Base-by-base conservation (phyloP, 2,888 invertebrate genomes). In the Phanerotoma sp. region DNA sequence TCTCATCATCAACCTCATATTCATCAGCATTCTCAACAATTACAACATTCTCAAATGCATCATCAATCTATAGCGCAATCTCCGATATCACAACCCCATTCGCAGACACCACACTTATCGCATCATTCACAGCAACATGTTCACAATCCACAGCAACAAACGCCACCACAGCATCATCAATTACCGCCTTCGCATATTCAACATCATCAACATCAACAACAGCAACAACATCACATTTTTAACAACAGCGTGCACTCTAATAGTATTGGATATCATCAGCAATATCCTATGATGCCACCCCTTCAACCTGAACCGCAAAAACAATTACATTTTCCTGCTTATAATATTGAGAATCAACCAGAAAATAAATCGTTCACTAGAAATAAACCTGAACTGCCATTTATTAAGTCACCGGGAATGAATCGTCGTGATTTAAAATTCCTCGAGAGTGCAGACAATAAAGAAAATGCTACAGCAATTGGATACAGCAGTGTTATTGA, bases 201-300 rank as follows among this genome's bases (percentile, higher is more conserved):
- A 20, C 50, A 60, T 5, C 63, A 64, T 30, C 66, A 66, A 50
- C 64, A 62, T 4, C 62, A 66, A 74, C 78, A 38, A n/a, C 42
- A 54, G 20, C 66, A 59, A 40, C 63, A 58, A 45, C 64, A 59
- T 45, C 62, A 58, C 68, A 82, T 79, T 80, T 81, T n/a, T 13
- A 15, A 80, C 66, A 81, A 80, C 70, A 81, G 80, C 62, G 71
- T 81, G 52, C 81, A 81, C 65, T 81, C 80, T 11, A 80, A 80
- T 13, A 81, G 81, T 68, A 81, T 81, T 20, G 81, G 80, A 64
- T 81, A 80, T 64, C 69, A 70, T 16, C 70, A 68, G 37, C 67
- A 64, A 2, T 66, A 61, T 44, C 38, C 63, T 35, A 63, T 63
- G 58, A 52, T 51, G 52, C 63, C 62, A 10, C 20, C 66, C 21